A percentile compares a stretch with the other conserved stretches of the same genome.
Evolutionary conservation across 2,113 vertebrate species (phyloP).

Genomic region (Leucoraja erinaceus): DNA sequence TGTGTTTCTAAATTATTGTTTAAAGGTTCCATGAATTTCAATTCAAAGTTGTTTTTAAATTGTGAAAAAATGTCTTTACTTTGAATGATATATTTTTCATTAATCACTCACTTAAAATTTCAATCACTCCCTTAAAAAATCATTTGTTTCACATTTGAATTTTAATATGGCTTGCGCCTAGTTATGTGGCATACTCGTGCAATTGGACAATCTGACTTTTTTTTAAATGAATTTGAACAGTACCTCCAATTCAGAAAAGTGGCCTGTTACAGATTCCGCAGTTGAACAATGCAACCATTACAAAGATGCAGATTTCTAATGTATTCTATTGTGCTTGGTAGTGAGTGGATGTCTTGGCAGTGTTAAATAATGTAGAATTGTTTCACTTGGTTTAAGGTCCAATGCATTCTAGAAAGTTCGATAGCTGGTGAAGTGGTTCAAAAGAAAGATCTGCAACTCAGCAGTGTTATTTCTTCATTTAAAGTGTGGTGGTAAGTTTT

Average conservation of each 20-base stretch:
- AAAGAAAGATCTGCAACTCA: neutral
- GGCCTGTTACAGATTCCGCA: neutral
- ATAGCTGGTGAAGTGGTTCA: neutral
- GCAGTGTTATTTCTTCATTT: neutral
- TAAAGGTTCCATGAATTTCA: neutral
- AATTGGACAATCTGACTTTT: neutral
- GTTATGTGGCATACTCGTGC: neutral
- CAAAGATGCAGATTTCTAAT: slow-evolving; percentile 13
- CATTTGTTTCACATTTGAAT: neutral
- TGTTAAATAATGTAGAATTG: slow-evolving; percentile 15
- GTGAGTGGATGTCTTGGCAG: slow-evolving; percentile 35
- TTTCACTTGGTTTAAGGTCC: slow-evolving; percentile 26
- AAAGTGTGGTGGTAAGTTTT: slow-evolving; percentile 19
- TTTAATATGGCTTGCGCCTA: neutral
- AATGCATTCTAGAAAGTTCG: neutral
- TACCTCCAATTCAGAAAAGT: slow-evolving; percentile 4
- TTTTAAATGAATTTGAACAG: slow-evolving; percentile 9
- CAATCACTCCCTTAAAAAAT: neutral
- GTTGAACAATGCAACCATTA: slow-evolving; percentile 11
- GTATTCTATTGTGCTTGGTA: slow-evolving; percentile 30
- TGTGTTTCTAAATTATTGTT: neutral
- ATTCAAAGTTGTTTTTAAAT: neutral
- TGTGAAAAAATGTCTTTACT: neutral
- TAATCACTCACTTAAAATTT: neutral
- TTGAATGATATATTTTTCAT: neutral